Conservation (phyloP, 2,113 vertebrate genomes). For the Reinhardtius hippoglossoides region DNA sequence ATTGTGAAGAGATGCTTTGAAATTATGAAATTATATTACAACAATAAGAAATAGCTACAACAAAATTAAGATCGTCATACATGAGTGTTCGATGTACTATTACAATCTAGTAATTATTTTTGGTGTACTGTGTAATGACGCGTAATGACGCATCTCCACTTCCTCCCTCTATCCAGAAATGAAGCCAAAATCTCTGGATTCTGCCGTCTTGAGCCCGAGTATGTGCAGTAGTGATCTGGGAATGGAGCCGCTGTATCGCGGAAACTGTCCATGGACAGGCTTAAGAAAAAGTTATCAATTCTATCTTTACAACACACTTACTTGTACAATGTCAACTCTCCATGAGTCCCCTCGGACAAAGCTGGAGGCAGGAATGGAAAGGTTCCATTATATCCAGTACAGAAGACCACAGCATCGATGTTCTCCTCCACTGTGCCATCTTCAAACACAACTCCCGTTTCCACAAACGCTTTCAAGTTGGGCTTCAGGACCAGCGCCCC, state of each 20-base stretch:
- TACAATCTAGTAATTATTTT: too few relatives aligned
- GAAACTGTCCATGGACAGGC: too few relatives aligned
- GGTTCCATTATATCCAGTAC: slow-evolving; percentile 87
- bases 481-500: slow-evolving; percentile 86
- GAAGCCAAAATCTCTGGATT: too few relatives aligned
- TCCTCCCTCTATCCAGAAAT: too few relatives aligned
- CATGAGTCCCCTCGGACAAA: slow-evolving; percentile 75
- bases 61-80: neutral
- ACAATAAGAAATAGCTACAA: neutral
- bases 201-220: too few relatives aligned
- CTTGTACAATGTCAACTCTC: slow-evolving; percentile 85
- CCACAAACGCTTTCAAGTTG: slow-evolving; percentile 83
- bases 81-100: too few relatives aligned
- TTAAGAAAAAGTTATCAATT: too few relatives aligned
- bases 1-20: neutral
- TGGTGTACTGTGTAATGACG: too few relatives aligned
- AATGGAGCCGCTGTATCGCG: too few relatives aligned
- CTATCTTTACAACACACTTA: slow-evolving; percentile 29
- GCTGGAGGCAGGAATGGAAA: slow-evolving; percentile 87
- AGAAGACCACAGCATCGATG: slow-evolving; percentile 87
- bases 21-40: neutral
- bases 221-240: too few relatives aligned
- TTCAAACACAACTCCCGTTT: slow-evolving; percentile 86
- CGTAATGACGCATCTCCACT: too few relatives aligned
- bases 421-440: slow-evolving; percentile 88